phyloP scores from a whole-genome alignment of 2,888 invertebrate genomes.

The Tipula helvola region DNA sequence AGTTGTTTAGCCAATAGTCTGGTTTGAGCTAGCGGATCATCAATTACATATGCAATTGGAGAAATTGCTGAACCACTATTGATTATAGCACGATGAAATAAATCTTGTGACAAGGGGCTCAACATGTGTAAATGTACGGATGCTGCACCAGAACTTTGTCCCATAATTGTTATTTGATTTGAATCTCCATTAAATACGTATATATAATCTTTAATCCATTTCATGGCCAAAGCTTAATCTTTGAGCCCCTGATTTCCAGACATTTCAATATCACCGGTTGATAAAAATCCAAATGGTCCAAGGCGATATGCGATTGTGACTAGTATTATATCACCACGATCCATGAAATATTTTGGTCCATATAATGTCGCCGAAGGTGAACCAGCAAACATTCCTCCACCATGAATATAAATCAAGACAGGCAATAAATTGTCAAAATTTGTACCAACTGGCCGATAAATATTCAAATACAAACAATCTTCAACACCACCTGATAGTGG shows the following conservation, averaged over 20 bases:
- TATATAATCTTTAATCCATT: slow-evolving; percentile 36
- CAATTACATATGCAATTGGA: background rate
- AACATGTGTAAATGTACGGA: slow-evolving; percentile 28
- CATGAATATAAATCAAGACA: slow-evolving; percentile 42
- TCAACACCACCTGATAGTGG: slow-evolving; percentile 32
- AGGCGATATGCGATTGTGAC: slow-evolving; percentile 38
- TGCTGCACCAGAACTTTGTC: slow-evolving; percentile 31
- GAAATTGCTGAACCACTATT: background rate
- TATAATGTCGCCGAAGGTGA: slow-evolving; percentile 30
- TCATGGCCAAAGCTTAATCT: slow-evolving; percentile 29
- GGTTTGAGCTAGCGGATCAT: slow-evolving; percentile 27
- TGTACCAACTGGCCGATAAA: slow-evolving; percentile 34
- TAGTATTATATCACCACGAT: slow-evolving; percentile 35
- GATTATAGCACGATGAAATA: background rate
- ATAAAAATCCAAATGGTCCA: slow-evolving; percentile 23
- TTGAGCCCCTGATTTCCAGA: background rate
- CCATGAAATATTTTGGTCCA: slow-evolving; percentile 42
- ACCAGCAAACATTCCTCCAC: slow-evolving; percentile 41
- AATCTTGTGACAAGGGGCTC: background rate
- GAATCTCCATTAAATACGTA: slow-evolving; percentile 24
- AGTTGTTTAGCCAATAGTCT: slow-evolving; percentile 32
- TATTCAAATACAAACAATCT: slow-evolving; percentile 40
- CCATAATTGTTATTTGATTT: slow-evolving; percentile 22
- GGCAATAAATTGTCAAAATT: slow-evolving; percentile 22
- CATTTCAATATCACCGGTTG: background rate